Base-by-base conservation (phyloP, 2,113 vertebrate genomes). In the Lepidothrix coronata region DNA sequence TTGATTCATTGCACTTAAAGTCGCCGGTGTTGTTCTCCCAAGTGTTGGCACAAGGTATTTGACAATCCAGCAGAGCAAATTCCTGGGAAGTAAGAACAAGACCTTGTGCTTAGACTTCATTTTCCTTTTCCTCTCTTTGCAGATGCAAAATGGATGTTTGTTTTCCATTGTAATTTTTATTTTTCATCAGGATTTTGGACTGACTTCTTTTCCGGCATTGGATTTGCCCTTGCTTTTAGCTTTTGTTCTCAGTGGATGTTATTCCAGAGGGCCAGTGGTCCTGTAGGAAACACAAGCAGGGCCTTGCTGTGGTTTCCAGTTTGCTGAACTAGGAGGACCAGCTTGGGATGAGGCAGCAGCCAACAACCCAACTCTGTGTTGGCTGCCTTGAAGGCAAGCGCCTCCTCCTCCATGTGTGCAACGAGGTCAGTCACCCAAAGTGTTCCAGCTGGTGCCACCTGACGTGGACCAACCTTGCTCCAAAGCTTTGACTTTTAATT, bases 1-100 rank as follows among this genome's bases (percentile, higher is more conserved):
- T 96, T 95, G 94, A 96, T 95, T 96, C 93, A 62, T 70, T 81
- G 91, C 94, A 74, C 94, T 97, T 87, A 87, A 91, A 58, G 93
- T 75, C 0, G 9, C 77, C n/a, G 88, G 25, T 83, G 89, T 91
- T 88, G 41, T 88, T 68, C 85, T 85, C 91, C 37, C 77, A 62
- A 91, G 95, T 85, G 94, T 80, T 93, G 88, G 95, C 93, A 94
- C 31, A 73, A 43, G 67, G n/a, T 58, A 79, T 92, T 92, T 93
- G 93, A 96, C 95, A 97, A 51, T 18, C 79, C 90, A 78, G 24
- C 11, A 15, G 80, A 76, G 58, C 63, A 63, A 95, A 95, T 97
- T 96, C 95, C 74, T 94, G 94, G 80, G 91, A 93, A 86, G 62
- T 46, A 94, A 91, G 95, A 95, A 93, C 87, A 78, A 96, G 80